Conservation (phyloP, 2,113 vertebrate species). For the Sminthopsis crassicaudata region DNA sequence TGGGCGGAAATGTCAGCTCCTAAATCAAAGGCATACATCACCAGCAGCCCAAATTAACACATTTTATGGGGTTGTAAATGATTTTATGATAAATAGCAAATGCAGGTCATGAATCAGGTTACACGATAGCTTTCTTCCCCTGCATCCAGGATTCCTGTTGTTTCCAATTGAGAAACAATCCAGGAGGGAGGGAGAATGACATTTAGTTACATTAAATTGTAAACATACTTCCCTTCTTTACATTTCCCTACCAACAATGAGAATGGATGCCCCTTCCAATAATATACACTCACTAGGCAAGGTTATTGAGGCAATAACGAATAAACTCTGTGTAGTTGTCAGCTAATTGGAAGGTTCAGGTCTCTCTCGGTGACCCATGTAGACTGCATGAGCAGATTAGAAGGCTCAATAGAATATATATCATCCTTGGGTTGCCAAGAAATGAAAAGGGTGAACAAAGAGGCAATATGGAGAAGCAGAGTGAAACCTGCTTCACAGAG, state of each 20-base stretch:
- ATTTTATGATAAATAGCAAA: slow-evolving; percentile 67
- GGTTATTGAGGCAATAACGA: background rate
- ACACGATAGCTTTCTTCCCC: background rate
- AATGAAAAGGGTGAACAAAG: background rate
- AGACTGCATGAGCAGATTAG: background rate
- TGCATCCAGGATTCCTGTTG: background rate
- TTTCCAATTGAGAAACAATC: slow-evolving; percentile 53
- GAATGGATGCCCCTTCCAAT: slow-evolving; percentile 27
- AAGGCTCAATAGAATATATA: background rate
- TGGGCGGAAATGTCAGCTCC: slow-evolving; percentile 73
- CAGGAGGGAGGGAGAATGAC: slow-evolving; percentile 51
- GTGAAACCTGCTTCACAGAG: background rate
- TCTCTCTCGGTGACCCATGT: background rate
- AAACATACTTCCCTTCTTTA: background rate
- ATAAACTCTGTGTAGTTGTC: background rate
- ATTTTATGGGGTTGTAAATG: slow-evolving; percentile 58
- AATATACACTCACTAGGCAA: background rate
- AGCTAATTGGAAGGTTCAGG: background rate
- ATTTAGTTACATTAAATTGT: slow-evolving; percentile 68
- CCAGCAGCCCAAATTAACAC: slow-evolving; percentile 66
- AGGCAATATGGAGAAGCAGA: background rate
- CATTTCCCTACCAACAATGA: slow-evolving; percentile 11
- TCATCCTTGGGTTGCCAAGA: background rate
- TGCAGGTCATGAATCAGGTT: slow-evolving; percentile 42
- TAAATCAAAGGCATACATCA: slow-evolving; percentile 77